phyloP scores from a whole-genome alignment of 2,113 vertebrate genomes.

The Micronycteris hirsuta region DNA sequence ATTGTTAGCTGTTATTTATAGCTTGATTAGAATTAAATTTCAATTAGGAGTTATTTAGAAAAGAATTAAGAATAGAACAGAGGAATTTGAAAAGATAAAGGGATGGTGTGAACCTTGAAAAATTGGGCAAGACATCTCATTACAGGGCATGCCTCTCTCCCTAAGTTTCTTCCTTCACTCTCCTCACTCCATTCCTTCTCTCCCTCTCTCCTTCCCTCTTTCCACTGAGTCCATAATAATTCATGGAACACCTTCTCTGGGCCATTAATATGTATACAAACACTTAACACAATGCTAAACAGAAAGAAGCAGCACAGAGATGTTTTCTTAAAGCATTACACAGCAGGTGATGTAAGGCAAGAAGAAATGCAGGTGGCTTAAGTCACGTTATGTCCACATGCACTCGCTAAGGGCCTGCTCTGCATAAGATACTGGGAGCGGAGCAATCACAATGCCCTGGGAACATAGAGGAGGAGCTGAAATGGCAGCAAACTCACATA shows the following conservation, averaged over 20 bases:
- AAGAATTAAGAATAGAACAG: background rate
- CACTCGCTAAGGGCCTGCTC: background rate
- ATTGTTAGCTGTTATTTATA: background rate
- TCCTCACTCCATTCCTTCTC: background rate
- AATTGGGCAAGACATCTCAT: background rate
- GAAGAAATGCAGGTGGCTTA: background rate
- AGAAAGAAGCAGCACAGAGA: background rate
- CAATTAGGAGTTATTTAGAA: background rate
- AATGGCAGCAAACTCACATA: background rate
- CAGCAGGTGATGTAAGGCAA: background rate
- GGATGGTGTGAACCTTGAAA: background rate
- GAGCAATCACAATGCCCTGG: background rate
- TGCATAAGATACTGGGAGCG: background rate
- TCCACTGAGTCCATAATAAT: background rate
- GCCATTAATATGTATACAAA: background rate
- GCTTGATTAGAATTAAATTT: background rate
- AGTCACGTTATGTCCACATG: background rate
- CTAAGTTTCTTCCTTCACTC: background rate
- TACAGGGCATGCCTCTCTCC: fast-evolving
- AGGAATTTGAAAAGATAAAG: background rate
- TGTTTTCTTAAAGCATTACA: background rate
- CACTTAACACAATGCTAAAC: background rate
- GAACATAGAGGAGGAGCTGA: background rate
- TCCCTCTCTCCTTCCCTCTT: background rate
- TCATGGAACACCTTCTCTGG: background rate